Evolutionary conservation across 2,797 vertebrate genomes (phyloP), one percentile per base, ranked within the genome.

Genomic region (Smutsia temminckii): DNA sequence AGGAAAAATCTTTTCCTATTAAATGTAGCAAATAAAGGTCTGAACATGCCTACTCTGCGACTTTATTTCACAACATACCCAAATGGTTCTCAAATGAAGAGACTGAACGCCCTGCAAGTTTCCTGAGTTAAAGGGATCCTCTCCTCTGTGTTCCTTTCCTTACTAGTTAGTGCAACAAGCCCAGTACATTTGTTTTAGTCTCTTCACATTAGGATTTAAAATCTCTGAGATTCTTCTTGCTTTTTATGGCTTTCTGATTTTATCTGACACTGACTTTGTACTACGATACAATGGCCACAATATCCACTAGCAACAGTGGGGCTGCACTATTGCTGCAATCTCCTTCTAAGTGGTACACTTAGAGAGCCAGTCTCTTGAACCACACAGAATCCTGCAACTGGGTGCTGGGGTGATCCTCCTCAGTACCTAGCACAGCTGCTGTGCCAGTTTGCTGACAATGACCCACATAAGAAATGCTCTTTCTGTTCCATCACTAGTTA

Each of bases 21-120:
- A 98, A 97, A 98, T 97, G 96, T 97, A 97, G 97, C 97, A 98
- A 98, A 98, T 98, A 97, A 98, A 98, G 91, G 97, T 98, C 96
- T 97, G 98, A 98, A 98, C 96, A 97, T 97, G 98, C 97, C 96
- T 97, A 96, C 94, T 98, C 96, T 93, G 97, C 96, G 98, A 98
- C 97, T 98, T 98, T 97, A 96, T 97, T 97, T 97, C 90, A 95
- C 96, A 98, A 94, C 95, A 95, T 91, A 97, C 90, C 89, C 96
- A 98, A 98, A 97, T 40, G 25, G 37, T 92, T 97, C 93, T 93
- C 96, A 97, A 98, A 97, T 91, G 83, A 97, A 98, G 98, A 97
- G 90, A 92, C 20, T 85, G 94, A 89, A 63, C 83, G 32, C 79
- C 96, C 92, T 16, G 78, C 23, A 94, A 96, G 91, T 97, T 98